These are phyloP conservation scores for Peucedramus taeniatus DNA, from an alignment of 2,113 vertebrate genomes.

Conservation along the genomic window DNA sequence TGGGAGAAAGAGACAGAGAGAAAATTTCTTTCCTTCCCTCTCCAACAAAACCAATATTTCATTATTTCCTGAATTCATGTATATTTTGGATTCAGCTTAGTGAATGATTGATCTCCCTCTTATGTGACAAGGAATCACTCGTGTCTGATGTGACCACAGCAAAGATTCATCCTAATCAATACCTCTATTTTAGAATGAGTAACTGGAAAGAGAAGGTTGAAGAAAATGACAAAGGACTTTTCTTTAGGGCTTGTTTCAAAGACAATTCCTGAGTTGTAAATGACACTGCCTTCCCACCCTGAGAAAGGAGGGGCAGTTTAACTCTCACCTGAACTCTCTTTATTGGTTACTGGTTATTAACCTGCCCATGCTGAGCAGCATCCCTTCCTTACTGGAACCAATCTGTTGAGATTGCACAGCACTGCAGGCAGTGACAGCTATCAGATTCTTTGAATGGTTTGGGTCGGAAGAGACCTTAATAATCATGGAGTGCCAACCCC, in stretches of 20 bases:
- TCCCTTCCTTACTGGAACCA: not conserved
- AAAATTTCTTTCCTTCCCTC: not conserved
- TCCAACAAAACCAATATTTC: not conserved
- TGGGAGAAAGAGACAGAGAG: not conserved
- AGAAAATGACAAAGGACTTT: not conserved
- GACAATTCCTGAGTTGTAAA: not conserved
- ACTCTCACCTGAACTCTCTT: accelerated
- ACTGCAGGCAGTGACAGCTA: not conserved
- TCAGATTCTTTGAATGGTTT: not conserved
- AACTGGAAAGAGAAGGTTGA: not conserved
- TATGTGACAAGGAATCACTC: not conserved
- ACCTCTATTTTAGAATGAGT: not conserved
- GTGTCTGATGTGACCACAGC: accelerated
- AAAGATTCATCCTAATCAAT: not conserved
- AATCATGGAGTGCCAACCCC: accelerated
- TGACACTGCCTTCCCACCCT: not conserved
- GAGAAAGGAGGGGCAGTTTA: not conserved
- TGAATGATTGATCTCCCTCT: not conserved
- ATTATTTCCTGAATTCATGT: not conserved
- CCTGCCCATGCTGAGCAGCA: not conserved
- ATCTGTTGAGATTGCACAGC: not conserved
- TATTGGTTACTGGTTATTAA: accelerated
- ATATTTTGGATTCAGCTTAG: not conserved
- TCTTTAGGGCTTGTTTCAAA: not conserved
- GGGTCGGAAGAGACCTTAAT: not conserved